Base-by-base conservation (phyloP, 1,140 invertebrate species). In the Trichomalopsis sarcophagae region DNA sequence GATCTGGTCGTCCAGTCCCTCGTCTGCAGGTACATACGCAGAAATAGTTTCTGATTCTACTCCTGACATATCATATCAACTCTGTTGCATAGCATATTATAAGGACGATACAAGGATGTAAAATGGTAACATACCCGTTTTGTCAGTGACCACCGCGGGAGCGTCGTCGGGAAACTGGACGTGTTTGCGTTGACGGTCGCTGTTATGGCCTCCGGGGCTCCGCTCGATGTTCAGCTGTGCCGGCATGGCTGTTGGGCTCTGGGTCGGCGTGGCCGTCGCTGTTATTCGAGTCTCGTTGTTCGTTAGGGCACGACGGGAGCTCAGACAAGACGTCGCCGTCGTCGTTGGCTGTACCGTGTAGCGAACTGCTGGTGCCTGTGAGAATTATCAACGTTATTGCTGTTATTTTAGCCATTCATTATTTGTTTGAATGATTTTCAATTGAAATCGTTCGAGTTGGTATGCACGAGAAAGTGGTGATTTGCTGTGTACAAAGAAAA, bases 161-260 rank as follows among this genome's bases (percentile, higher is more conserved):
- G 80, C 55, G 1, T 86, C 88, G 78, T 93, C 92, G 9, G 92
- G 92, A 86, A 93, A 93, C 44, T 93, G 91, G 1, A 93, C 92
- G 82, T 93, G 92, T 74, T 93, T 93, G 50, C 90, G 89, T 30
- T 47, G 11, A 44, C 40, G 0, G 87, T 71, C 55, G 66, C 88
- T 87, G n/a, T 66, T 78, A 13, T 50, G 47, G 0, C 78, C 86
- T 2, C 81, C 84, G 1, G 89, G 87, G 88, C 87, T 92, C 82
- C 86, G 89, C 74, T 91, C 89, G 1, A 82, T 84, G 21, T 74
- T 86, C 14, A 88, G 77, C 68, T 73, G 88, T 40, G 88, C 88
- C 77, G 87, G 83, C 6, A 88, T 84, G 5, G 89, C 79, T 0
- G 91, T 92, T n/a, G 91, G 90, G 85, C 91, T 93, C 81, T 92